Evolutionary conservation across 2,888 invertebrate species (phyloP).

Genomic region (Alloplasta piceator): DNA sequence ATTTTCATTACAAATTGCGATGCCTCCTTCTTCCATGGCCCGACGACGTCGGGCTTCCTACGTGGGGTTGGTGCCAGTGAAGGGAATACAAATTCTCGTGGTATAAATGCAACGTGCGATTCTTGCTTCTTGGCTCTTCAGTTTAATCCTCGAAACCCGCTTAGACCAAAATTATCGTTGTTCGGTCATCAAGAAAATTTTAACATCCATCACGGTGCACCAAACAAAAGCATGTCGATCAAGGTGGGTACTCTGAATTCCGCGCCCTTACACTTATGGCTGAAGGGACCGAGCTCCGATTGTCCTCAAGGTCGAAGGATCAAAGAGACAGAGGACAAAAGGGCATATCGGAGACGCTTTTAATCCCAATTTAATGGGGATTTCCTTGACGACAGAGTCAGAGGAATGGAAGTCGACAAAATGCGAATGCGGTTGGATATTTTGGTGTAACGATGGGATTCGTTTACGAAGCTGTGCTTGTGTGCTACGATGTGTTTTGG

Average conservation of each 20-base stretch:
- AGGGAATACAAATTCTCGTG: slow-evolving; percentile 43
- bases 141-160: slow-evolving; percentile 35
- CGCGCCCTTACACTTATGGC: not conserved
- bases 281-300: too few species aligned
- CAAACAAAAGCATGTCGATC: slow-evolving; percentile 74
- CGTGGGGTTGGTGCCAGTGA: slow-evolving; percentile 1
- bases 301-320: too few species aligned
- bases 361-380: too few species aligned
- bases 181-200: not conserved
- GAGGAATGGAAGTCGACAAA: too few species aligned
- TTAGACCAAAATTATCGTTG: not conserved
- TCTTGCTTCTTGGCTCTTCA: slow-evolving; percentile 74
- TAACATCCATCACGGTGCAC: slow-evolving; percentile 25
- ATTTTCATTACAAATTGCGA: slow-evolving; percentile 73
- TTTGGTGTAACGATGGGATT: not conserved
- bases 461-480: slow-evolving; percentile 30
- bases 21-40: slow-evolving; percentile 15
- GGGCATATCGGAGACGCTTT: too few species aligned
- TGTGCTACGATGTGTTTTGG: slow-evolving; percentile 44
- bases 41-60: slow-evolving; percentile 13
- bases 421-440: not conserved
- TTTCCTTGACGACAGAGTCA: too few species aligned
- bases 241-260: slow-evolving; percentile 75
- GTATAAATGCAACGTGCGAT: slow-evolving; percentile 69
- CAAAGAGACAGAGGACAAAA: too few species aligned